Percentiles rank a stretch among this genome's conserved stretches.
Evolutionary conservation across 2,888 invertebrate species (phyloP).

Genomic region (Protodeltote pygarga): DNA sequence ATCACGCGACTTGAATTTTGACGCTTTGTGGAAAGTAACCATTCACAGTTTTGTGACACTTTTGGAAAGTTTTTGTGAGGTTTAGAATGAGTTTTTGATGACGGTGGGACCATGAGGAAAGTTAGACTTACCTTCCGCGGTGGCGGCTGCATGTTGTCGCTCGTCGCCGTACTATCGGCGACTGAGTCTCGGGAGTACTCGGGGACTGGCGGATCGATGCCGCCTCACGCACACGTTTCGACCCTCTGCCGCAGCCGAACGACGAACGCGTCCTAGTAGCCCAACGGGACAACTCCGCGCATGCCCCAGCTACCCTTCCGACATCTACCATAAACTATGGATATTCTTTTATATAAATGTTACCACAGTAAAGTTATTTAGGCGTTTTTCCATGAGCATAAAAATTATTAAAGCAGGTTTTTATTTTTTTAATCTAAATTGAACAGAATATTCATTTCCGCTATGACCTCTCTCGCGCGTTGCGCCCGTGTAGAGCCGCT

Average conservation of each 20-base stretch:
- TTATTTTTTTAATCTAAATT: no score
- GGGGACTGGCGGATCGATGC: constrained; percentile 56
- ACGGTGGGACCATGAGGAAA: neutral
- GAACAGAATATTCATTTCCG: no score
- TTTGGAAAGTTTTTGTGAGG: constrained; percentile 28
- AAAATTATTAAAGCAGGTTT: no score
- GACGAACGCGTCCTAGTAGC: constrained; percentile 50
- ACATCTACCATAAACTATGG: constrained; percentile 27
- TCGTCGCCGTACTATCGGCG: constrained; percentile 38
- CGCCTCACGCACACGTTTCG: constrained; percentile 59
- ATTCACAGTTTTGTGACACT: constrained; percentile 33
- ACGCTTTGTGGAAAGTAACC: constrained; percentile 36
- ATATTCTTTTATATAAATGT: constrained; percentile 18
- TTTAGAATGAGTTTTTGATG: neutral
- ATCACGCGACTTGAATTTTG: constrained; percentile 39
- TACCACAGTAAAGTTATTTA: no score
- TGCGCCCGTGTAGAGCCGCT: no score
- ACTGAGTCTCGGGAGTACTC: constrained; percentile 23
- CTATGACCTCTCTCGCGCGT: no score
- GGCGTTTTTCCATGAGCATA: no score
- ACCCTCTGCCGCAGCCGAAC: constrained; percentile 55
- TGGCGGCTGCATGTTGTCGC: constrained; percentile 91
- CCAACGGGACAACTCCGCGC: constrained; percentile 48
- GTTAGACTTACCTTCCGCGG: constrained; percentile 91
- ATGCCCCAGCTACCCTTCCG: constrained; percentile 46